Evolutionary conservation across 2,113 vertebrate genomes (phyloP).

Genomic region (Ceuthmochares aereus): DNA sequence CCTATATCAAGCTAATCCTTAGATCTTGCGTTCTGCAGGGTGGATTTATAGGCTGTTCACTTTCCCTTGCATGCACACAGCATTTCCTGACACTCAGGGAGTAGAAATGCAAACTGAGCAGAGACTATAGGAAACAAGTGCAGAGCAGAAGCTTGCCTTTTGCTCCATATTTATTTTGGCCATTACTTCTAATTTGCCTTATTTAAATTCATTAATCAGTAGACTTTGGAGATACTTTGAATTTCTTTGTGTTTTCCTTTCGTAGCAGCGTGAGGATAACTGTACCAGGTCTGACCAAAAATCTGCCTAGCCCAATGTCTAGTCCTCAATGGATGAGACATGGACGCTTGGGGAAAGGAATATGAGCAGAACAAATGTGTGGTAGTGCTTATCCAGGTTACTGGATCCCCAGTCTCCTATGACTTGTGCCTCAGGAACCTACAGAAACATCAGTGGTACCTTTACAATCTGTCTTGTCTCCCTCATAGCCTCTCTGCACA

Average conservation of each 20-base stretch:
- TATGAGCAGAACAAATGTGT: background rate
- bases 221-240: background rate
- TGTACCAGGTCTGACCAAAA: background rate
- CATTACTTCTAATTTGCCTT: background rate
- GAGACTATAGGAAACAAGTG: background rate
- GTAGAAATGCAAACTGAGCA: background rate
- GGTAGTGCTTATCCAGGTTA: background rate
- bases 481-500: background rate
- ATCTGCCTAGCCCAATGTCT: background rate
- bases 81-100: background rate
- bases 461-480: background rate
- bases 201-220: background rate
- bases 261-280: background rate
- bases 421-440: background rate
- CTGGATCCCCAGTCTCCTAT: background rate
- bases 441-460: background rate
- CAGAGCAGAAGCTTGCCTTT: background rate
- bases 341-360: background rate
- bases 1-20: background rate
- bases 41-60: background rate
- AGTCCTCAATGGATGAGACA: background rate
- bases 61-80: background rate
- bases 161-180: background rate
- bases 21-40: background rate
- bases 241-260: background rate